A percentile compares a stretch with the other conserved stretches of the same genome.
Conservation (phyloP, 2,888 invertebrate species). For the Idaea straminata region DNA sequence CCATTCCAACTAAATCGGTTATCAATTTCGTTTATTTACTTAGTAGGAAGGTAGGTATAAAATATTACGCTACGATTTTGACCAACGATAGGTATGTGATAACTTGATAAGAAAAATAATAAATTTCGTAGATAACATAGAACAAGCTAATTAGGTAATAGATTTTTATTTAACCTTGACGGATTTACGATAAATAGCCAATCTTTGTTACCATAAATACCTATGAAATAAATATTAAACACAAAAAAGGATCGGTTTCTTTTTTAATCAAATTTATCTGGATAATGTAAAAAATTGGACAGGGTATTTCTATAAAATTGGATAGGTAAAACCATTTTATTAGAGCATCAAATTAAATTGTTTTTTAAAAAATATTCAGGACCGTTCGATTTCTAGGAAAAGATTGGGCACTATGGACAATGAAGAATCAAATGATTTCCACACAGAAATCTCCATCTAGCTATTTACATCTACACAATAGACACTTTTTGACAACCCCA, state of each 20-base stretch:
- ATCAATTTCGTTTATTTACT: background rate
- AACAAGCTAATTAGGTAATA: background rate
- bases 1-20: background rate
- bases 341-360: no score
- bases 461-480: slow-evolving; percentile 25
- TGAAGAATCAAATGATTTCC: no score
- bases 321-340: no score
- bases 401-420: no score
- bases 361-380: no score
- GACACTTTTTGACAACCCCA: slow-evolving; percentile 20
- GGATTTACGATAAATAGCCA: background rate
- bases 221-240: background rate
- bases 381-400: no score
- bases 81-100: background rate
- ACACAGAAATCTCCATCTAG: background rate
- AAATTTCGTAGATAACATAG: background rate
- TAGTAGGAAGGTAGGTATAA: no score
- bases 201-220: background rate
- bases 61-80: background rate
- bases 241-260: no score
- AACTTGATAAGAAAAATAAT: background rate
- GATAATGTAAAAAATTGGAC: no score
- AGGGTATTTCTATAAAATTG: no score
- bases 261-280: no score
- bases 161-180: background rate